phyloP scores from a whole-genome alignment of 2,888 invertebrate species.

The Hirtodrosophila duncani region DNA sequence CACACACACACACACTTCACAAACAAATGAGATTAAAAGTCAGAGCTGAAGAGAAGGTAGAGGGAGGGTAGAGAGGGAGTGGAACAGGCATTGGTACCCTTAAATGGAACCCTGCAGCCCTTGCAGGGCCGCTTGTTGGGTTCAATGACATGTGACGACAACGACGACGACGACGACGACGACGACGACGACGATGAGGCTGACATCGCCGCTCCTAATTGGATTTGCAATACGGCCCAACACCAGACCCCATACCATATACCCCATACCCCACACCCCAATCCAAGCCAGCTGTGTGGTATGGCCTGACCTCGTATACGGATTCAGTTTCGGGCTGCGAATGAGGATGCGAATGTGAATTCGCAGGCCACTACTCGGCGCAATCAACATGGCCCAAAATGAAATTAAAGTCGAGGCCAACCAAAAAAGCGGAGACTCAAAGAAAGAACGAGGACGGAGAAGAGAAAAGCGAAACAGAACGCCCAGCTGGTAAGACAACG shows the following conservation, averaged over 20 bases:
- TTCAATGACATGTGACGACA: slow-evolving; percentile 63
- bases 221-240: slow-evolving; percentile 48
- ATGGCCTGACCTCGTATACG: slow-evolving; percentile 28
- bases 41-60: slow-evolving; percentile 24
- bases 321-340: slow-evolving; percentile 1
- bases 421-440: slow-evolving; percentile 23
- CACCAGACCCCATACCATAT: no score
- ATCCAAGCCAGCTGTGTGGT: not conserved
- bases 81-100: slow-evolving; percentile 11
- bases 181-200: slow-evolving; percentile 35
- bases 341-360: no score
- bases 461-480: not conserved
- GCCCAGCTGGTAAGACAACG: not conserved
- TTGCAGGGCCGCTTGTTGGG: slow-evolving; percentile 31
- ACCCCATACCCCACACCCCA: no score
- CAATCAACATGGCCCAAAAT: slow-evolving; percentile 57
- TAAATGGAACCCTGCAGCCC: slow-evolving; percentile 10
- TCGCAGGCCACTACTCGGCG: slow-evolving; percentile 49
- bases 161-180: not conserved
- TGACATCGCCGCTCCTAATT: slow-evolving; percentile 61
- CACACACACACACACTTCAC: not conserved
- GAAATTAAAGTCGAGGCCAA: slow-evolving; percentile 51
- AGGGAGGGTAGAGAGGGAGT: slow-evolving; percentile 2
- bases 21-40: slow-evolving; percentile 62
- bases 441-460: slow-evolving; percentile 2